A percentile compares a stretch with the other conserved stretches of the same genome.
phyloP scores from a whole-genome alignment of 2,797 vertebrate genomes.

The Rhinella marina region DNA sequence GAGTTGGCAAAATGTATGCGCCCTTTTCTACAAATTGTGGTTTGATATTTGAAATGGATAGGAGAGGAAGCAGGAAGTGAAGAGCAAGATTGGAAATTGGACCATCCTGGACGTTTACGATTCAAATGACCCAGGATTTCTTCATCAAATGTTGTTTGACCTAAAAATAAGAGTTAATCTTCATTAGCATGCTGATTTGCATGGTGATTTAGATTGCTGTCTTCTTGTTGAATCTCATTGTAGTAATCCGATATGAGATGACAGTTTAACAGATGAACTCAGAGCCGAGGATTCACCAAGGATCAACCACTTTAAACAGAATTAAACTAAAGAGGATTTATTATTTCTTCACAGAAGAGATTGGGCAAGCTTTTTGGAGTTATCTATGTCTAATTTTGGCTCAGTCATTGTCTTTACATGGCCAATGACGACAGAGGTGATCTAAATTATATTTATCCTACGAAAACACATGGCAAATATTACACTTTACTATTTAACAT shows the following conservation, averaged over 20 bases:
- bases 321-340: constrained; percentile 58
- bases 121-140: not conserved
- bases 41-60: not conserved
- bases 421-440: constrained; percentile 39
- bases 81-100: not conserved
- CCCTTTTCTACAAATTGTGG: not conserved
- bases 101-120: not conserved
- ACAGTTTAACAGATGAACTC: constrained; percentile 56
- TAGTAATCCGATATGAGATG: constrained; percentile 52
- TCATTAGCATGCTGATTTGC: constrained; percentile 31
- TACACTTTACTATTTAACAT: not conserved
- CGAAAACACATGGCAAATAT: constrained; percentile 12
- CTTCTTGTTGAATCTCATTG: constrained; percentile 48
- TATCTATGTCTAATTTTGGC: constrained; percentile 51
- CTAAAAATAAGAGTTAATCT: constrained; percentile 45
- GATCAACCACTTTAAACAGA: constrained; percentile 56
- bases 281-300: constrained; percentile 37
- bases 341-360: constrained; percentile 21
- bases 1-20: not conserved
- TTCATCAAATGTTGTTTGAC: not conserved
- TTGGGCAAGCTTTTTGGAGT: constrained; percentile 21
- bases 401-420: constrained; percentile 40
- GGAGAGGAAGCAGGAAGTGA: no score
- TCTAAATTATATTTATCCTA: constrained; percentile 36
- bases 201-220: constrained; percentile 33